A percentile compares a stretch with the other conserved stretches of the same genome.
Evolutionary conservation across 2,113 vertebrate species (phyloP).

Genomic region (Nestor notabilis): DNA sequence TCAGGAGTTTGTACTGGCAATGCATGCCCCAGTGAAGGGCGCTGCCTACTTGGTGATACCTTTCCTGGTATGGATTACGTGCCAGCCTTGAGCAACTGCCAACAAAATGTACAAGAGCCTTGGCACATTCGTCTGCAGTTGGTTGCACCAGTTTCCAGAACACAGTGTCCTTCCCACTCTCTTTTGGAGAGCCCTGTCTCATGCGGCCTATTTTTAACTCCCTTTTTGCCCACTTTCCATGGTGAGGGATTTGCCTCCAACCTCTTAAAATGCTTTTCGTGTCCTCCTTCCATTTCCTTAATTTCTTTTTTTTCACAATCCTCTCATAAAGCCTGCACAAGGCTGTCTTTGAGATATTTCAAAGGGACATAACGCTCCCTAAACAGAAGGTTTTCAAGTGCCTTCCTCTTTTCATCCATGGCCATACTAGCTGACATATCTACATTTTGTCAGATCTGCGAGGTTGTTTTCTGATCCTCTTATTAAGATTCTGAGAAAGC

Average conservation of each 20-base stretch:
- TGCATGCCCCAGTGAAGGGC: neutral
- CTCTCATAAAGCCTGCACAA: constrained; percentile 29
- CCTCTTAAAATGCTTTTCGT: constrained; percentile 23
- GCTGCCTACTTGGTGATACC: constrained; percentile 6
- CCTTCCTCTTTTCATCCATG: neutral
- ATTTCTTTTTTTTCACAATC: neutral
- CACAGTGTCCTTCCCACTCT: constrained; percentile 37
- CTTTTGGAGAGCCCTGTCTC: constrained; percentile 10
- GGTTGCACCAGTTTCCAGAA: constrained; percentile 48
- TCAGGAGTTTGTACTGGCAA: neutral
- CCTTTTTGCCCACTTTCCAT: neutral
- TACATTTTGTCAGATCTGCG: neutral
- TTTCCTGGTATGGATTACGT: neutral
- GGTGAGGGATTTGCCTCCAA: neutral
- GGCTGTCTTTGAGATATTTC: constrained; percentile 45
- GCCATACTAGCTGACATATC: neutral
- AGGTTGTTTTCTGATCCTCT: neutral
- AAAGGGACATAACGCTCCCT: neutral
- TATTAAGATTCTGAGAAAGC: neutral
- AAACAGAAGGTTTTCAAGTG: constrained; percentile 9
- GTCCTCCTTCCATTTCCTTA: constrained; percentile 18
- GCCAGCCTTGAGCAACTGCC: constrained; percentile 50
- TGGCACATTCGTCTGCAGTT: constrained; percentile 23
- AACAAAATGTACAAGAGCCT: constrained; percentile 43
- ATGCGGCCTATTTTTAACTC: constrained; percentile 53